Percentiles rank a stretch among this genome's conserved stretches.
These are phyloP conservation scores for Nannoperca australis DNA, from an alignment of 2,797 vertebrate genomes.

Conservation along the genomic window DNA sequence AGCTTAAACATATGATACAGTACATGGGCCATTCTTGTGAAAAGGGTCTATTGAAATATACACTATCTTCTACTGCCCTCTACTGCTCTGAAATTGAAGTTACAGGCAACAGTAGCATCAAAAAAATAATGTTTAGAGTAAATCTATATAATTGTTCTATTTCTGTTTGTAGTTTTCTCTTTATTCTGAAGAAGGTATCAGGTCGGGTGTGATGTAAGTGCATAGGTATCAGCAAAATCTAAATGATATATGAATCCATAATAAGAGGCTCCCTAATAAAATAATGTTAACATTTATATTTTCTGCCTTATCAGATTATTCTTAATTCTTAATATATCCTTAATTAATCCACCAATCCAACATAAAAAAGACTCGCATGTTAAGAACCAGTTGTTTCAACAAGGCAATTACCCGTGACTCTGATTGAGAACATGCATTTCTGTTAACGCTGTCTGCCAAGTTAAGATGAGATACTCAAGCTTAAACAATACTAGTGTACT, in stretches of 20 bases:
- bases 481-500: too few relatives aligned
- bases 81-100: conserved; percentile 27
- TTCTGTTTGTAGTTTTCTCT: neutral
- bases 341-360: neutral
- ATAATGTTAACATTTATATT: neutral
- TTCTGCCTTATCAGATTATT: neutral
- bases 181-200: neutral
- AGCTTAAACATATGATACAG: neutral
- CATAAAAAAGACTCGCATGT: too few relatives aligned
- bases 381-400: neutral
- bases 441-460: neutral
- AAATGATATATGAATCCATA: neutral
- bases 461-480: too few relatives aligned
- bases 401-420: neutral
- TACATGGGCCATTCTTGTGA: neutral
- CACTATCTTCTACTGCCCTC: conserved; percentile 42
- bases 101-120: neutral
- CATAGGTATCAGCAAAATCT: neutral
- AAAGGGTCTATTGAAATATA: neutral
- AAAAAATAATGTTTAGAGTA: neutral
- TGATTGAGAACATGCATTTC: neutral
- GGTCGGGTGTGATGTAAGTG: neutral
- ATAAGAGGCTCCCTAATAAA: neutral
- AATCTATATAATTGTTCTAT: neutral
- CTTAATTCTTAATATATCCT: neutral